phyloP scores from a whole-genome alignment of 2,113 vertebrate genomes.

The Chaetorhynchus papuensis region DNA sequence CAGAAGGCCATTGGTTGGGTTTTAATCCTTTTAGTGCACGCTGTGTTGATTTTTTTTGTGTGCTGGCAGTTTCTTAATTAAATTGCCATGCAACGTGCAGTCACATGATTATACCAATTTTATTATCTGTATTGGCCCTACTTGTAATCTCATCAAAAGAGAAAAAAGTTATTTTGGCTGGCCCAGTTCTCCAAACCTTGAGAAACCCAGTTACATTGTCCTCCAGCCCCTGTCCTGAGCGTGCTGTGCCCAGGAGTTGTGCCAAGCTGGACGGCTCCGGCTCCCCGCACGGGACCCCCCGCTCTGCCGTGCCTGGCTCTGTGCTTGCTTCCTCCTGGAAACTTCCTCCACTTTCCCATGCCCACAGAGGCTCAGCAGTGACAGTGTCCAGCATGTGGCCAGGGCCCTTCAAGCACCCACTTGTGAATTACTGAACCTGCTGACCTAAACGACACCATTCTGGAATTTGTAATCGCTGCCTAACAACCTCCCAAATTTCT shows the following conservation, averaged over 20 bases:
- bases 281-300: rapidly evolving
- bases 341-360: neutral
- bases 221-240: neutral
- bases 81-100: neutral
- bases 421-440: neutral
- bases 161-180: neutral
- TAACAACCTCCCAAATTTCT: neutral
- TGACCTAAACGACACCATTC: neutral
- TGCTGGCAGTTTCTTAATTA: neutral
- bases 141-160: neutral
- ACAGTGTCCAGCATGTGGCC: rapidly evolving
- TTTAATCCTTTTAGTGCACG: neutral
- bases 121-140: neutral
- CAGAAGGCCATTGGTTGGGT: neutral
- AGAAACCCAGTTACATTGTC: rapidly evolving
- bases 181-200: neutral
- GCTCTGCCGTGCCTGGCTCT: neutral
- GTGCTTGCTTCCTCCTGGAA: neutral
- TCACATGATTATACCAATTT: neutral
- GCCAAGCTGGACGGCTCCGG: neutral
- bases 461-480: neutral
- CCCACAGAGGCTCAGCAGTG: neutral
- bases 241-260: neutral
- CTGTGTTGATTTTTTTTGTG: neutral
- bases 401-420: neutral